A percentile compares a stretch with the other conserved stretches of the same genome.
These are phyloP conservation scores for Rhea americana DNA, from an alignment of 2,113 vertebrate genomes.

Conservation along the genomic window DNA sequence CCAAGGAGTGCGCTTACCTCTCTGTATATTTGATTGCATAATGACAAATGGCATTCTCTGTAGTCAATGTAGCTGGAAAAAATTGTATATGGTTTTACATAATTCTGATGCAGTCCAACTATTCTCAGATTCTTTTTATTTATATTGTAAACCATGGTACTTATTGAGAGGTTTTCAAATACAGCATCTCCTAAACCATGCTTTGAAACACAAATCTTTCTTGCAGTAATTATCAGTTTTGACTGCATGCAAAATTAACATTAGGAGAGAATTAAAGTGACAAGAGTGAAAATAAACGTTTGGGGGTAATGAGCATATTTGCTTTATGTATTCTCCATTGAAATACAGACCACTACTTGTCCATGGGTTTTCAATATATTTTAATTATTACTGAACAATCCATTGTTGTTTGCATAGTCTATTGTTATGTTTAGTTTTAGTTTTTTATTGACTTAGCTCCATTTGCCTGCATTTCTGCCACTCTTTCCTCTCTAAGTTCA, in stretches of 20 bases:
- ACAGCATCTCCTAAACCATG: not conserved
- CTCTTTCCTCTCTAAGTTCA: not conserved
- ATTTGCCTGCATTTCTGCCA: constrained; percentile 5
- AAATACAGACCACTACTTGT: not conserved
- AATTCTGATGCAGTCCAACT: not conserved
- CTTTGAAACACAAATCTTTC: not conserved
- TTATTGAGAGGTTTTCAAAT: not conserved
- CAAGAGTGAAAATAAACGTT: not conserved
- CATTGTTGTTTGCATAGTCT: not conserved
- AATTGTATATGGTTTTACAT: not conserved
- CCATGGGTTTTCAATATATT: not conserved
- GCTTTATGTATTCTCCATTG: not conserved
- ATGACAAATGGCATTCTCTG: not conserved
- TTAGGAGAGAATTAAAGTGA: not conserved
- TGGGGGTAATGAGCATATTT: not conserved
- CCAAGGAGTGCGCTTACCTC: not conserved
- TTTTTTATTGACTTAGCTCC: not conserved
- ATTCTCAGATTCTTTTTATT: not conserved
- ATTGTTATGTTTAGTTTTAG: not conserved
- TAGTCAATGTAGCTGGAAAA: not conserved
- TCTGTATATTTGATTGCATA: not conserved
- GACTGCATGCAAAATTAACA: not conserved
- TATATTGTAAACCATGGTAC: not conserved
- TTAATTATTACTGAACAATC: not conserved
- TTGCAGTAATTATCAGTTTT: not conserved